phyloP scores from a whole-genome alignment of 1,140 invertebrate species.

The Propsilocerus akamusi region DNA sequence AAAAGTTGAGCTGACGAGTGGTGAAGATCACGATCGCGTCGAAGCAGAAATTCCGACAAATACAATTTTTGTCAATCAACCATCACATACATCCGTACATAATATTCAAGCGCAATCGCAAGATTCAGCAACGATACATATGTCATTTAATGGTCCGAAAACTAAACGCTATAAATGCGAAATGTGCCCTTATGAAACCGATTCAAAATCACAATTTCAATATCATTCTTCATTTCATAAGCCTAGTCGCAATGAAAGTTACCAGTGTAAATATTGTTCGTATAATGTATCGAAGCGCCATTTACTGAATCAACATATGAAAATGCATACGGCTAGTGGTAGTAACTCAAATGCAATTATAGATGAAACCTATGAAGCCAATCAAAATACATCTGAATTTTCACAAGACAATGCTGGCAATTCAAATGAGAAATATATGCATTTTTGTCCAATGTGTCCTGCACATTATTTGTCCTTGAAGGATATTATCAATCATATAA shows the following conservation, averaged over 20 bases:
- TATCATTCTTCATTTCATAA: conserved; percentile 76
- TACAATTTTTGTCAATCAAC: neutral
- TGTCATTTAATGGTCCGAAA: conserved; percentile 24
- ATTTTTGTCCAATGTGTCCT: neutral
- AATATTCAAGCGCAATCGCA: conserved; percentile 18
- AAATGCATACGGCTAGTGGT: conserved; percentile 31
- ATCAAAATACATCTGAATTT: too few species aligned
- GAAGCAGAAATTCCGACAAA: neutral
- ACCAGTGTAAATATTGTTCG: conserved; percentile 60
- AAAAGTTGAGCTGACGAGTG: neutral
- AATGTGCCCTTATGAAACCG: conserved; percentile 59
- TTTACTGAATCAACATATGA: conserved; percentile 55
- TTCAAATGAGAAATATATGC: neutral
- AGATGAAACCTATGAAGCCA: too few species aligned
- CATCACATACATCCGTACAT: conserved; percentile 20
- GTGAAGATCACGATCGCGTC: neutral
- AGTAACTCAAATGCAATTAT: neutral
- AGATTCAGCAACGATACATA: conserved; percentile 27
- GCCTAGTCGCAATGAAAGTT: conserved; percentile 42
- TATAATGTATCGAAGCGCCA: conserved; percentile 68
- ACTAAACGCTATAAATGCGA: conserved; percentile 45
- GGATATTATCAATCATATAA: conserved; percentile 44
- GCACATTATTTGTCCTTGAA: conserved; percentile 34
- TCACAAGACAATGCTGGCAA: too few species aligned
- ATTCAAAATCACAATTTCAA: conserved; percentile 65